Conservation (phyloP, 2,113 vertebrate genomes). For the Heterotis niloticus region DNA sequence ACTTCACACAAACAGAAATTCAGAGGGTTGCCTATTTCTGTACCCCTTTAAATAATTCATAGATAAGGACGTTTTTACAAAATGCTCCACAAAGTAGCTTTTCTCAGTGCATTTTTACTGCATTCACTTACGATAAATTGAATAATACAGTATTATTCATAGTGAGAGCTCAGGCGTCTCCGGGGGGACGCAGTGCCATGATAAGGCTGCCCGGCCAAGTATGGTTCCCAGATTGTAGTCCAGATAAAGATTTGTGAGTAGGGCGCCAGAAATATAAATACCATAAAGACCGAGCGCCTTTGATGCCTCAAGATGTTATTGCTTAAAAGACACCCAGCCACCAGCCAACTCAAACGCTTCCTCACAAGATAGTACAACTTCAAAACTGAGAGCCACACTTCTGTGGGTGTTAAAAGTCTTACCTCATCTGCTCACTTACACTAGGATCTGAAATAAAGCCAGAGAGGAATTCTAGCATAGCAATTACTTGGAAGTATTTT, state of each 20-base stretch:
- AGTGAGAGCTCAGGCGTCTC: slow-evolving; percentile 53
- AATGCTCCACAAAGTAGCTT: slow-evolving; percentile 53
- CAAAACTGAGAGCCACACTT: slow-evolving; percentile 36
- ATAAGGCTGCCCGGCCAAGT: slow-evolving; percentile 56
- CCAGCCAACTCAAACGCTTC: slow-evolving; percentile 72
- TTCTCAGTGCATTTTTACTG: slow-evolving; percentile 51
- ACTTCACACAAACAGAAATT: slow-evolving; percentile 76
- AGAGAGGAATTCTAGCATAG: slow-evolving; percentile 27
- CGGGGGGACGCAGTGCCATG: slow-evolving; percentile 56
- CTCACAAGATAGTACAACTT: slow-evolving; percentile 58
- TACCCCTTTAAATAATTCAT: slow-evolving; percentile 59
- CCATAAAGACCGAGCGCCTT: slow-evolving; percentile 62
- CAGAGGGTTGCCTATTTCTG: slow-evolving; percentile 72
- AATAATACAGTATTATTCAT: slow-evolving; percentile 65
- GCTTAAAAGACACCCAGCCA: slow-evolving; percentile 58
- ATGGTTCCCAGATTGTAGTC: slow-evolving; percentile 68
- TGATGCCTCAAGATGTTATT: slow-evolving; percentile 67
- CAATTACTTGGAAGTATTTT: not conserved
- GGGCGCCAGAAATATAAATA: slow-evolving; percentile 49
- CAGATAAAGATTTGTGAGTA: slow-evolving; percentile 71
- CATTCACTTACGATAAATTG: slow-evolving; percentile 70
- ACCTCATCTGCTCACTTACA: slow-evolving; percentile 44
- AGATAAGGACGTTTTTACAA: slow-evolving; percentile 49
- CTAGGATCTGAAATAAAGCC: slow-evolving; percentile 29
- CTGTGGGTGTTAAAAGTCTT: slow-evolving; percentile 47